These are phyloP conservation scores for Trogon surrucura DNA, from an alignment of 2,113 vertebrate genomes.

Conservation along the genomic window DNA sequence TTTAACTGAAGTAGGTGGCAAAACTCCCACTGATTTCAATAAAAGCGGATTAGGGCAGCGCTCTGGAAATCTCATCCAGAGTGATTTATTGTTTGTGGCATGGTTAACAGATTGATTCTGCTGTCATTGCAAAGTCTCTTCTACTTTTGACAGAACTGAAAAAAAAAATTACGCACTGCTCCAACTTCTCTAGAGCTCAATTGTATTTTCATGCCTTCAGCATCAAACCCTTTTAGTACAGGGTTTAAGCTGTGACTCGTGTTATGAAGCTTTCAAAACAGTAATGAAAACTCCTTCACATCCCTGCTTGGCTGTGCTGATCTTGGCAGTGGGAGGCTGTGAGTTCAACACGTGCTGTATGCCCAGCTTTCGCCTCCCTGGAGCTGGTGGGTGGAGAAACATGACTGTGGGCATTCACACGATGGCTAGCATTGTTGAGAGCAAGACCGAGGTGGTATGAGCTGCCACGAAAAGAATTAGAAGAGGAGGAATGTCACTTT, in stretches of 20 bases:
- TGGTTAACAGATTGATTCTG: background rate
- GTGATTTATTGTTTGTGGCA: background rate
- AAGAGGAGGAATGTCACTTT: slow-evolving; percentile 52
- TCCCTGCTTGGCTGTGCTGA: background rate
- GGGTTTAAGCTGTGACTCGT: background rate
- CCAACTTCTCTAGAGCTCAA: background rate
- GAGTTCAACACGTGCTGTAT: background rate
- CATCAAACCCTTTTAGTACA: background rate
- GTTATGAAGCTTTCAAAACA: background rate
- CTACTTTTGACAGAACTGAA: background rate
- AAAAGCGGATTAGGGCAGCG: background rate
- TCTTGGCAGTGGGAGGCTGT: background rate
- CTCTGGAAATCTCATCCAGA: slow-evolving; percentile 18
- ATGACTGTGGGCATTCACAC: slow-evolving; percentile 29
- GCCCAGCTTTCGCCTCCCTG: background rate
- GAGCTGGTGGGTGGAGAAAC: slow-evolving; percentile 31
- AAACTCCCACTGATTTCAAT: slow-evolving; percentile 43
- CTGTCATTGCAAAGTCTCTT: background rate
- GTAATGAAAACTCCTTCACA: background rate
- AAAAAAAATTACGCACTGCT: background rate
- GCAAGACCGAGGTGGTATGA: background rate
- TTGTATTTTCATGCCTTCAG: background rate
- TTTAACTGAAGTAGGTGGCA: slow-evolving; percentile 30
- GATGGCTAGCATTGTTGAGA: background rate
- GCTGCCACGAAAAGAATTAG: slow-evolving; percentile 4